Conservation (phyloP, 2,888 invertebrate species). For the Philereme transversata region DNA sequence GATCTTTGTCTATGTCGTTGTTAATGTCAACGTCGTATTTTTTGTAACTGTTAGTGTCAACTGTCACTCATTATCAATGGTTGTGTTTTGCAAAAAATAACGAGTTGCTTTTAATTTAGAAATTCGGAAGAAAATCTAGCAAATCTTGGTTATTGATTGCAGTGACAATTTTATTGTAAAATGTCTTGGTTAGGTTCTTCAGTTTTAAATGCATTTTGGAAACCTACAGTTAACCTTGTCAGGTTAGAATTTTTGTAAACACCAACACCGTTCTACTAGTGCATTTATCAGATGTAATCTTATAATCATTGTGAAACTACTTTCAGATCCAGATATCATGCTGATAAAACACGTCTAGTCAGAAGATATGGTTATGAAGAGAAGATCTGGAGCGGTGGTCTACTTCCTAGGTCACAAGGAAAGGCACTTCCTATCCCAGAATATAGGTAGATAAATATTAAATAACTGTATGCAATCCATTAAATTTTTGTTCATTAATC, state of each 20-base stretch:
- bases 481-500: not conserved
- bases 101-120: too few species aligned
- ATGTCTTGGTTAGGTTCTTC: conserved; percentile 68
- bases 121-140: too few species aligned
- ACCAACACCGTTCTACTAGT: not conserved
- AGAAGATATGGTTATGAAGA: conserved; percentile 90
- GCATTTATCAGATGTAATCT: too few species aligned
- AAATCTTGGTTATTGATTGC: too few species aligned
- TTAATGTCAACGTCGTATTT: too few species aligned
- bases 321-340: conserved; percentile 84
- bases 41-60: too few species aligned
- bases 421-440: conserved; percentile 86
- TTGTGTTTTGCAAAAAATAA: too few species aligned
- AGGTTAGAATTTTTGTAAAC: conserved; percentile 59
- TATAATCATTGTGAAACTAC: not conserved
- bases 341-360: conserved; percentile 85
- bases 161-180: not conserved
- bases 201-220: conserved; percentile 66
- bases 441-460: conserved; percentile 73
- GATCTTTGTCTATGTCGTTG: too few species aligned
- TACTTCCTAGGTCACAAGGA: conserved; percentile 87
- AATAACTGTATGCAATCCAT: not conserved
- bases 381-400: conserved; percentile 85
- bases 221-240: conserved; percentile 64
- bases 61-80: too few species aligned